Evolutionary conservation across 2,888 invertebrate genomes (phyloP), one percentile per base, ranked within the genome.

Genomic region (Temnothorax ravouxi): DNA sequence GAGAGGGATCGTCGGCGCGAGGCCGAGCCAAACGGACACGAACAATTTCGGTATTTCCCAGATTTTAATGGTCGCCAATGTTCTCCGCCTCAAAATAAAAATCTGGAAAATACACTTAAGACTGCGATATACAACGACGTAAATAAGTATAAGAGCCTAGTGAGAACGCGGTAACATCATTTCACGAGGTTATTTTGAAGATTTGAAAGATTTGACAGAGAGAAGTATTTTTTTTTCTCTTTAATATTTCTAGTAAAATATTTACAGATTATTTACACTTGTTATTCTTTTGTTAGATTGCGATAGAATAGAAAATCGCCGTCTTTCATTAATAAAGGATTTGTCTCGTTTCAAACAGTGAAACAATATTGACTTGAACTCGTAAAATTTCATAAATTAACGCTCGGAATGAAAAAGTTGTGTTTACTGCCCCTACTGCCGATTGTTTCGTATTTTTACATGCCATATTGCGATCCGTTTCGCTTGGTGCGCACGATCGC

Each of bases 401-500:
- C 5, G 38, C 56, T 11, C n/a, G 61, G 44, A 13, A 41, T 47
- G 18, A 21, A 21, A 21, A 38, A 56, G n/a, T 34, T 21, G 34
- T 38, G 34, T 21, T 50, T 64, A 50, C 21, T 50, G 11, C 11
- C n/a, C 15, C 18, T 50, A 21, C 21, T 50, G 34, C 15, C 21
- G 34, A 34, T 38, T 64, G 64, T 59, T 54, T 25, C 15, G 15
- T 3, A 3, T 50, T 44, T 76, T 76, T 64, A 64, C n/a, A 47
- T 34, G 4, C 34, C 15, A n/a, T 18, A n/a, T 18, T 47, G 21
- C 15, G 56, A 81, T 88, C 84, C 83, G 85, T 90, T 88, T 76
- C 56, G 86, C 82, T 88, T 84, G 86, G 81, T 50, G 71, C 77
- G 83, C 38, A 61, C 47, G 38, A 59, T 77, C 83, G 74, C 76